Base-by-base conservation (phyloP, 2,113 vertebrate genomes). In the Corythaeola cristata region DNA sequence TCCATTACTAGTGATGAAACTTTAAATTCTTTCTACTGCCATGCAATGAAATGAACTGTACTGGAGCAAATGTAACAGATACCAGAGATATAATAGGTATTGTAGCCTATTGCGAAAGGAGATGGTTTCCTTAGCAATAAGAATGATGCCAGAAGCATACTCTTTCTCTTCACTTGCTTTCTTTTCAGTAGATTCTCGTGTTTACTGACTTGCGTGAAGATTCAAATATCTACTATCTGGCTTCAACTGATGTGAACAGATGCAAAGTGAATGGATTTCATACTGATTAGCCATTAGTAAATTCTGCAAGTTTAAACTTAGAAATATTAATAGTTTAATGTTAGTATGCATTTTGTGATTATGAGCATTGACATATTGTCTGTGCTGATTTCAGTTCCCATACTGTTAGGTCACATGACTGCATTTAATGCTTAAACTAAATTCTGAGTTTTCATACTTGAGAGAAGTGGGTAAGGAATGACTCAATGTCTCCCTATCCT, bases 61-160 rank as follows among this genome's bases (percentile, higher is more conserved):
- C 63, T 84, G 64, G 33, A 90, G 86, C 12, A 90, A 92, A 94
- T 67, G 64, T 37, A 84, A 84, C 44, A 89, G 79, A 55, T 64
- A 84, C 20, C 39, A 47, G 76, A 90, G 85, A 47, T 81, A 33
- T n/a, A 94, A 76, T 59, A 80, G 79, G 22, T 62, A 49, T n/a
- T 89, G 45, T 62, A 47, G 55, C 32, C 60, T 90, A 47, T 75
- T 92, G 60, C 0, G 2, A 81, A 91, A 94, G 56, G 69, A 88
- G 64, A 84, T 90, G 64, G 88, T 95, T 95, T 95, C 90, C 58
- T 69, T 94, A 93, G 79, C 83, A 93, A 85, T 95, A 77, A 90
- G 64, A 90, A 71, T 32, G 12, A 83, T 86, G 37, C 53, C 35
- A 92, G 69, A 68, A 88, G 79, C n/a, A 1, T 24, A 80, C 14